Evolutionary conservation across 1,140 invertebrate species (phyloP), one percentile per base, ranked within the genome.

Genomic region (Drosophila yakuba): DNA sequence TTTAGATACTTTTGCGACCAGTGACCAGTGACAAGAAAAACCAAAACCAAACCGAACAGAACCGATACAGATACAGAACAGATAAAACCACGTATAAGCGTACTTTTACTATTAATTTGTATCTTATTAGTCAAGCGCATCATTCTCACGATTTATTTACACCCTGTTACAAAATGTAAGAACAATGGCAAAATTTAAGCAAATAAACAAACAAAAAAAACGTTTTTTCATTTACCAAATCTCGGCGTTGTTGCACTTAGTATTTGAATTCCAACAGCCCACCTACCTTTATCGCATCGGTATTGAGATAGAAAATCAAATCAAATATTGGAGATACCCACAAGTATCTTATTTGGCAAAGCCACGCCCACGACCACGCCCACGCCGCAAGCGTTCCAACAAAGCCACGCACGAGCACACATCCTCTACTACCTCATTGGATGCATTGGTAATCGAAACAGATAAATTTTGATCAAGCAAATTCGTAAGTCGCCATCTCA

Each of bases 111-210:
- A 68, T 80, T 86, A 82, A 76, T 88, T 89, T 89, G 72, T 86
- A 88, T 78, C 74, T 68, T 79, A 82, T 78, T 75, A 73, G 61
- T 68, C 62, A 73, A 83, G 61, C 77, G 80, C 83, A 88, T 83
- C 76, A 89, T 79, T 89, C 83, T 80, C 83, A 88, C 83, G 78
- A 89, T 75, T 88, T 89, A 89, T 88, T 88, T 88, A 88, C 83
- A 88, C 84, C 71, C 79, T 88, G 80, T 88, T 86, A 86, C 79
- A 66, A 83, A 82, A 88, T 88, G 83, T 88, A 88, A 88, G 84
- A 89, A 77, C 58, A 86, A 86, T 78, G 68, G 78, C 74, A 82
- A 86, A 63, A 80, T 76, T 58, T 59, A 52, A 52, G 51, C 68
- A 74, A 74, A 67, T 57, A 76, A 77, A 77, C 52, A 75, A 66